A percentile compares a stretch with the other conserved stretches of the same genome.
These are phyloP conservation scores for Opisthocomus hoazin DNA, from an alignment of 2,113 vertebrate genomes.

Conservation along the genomic window DNA sequence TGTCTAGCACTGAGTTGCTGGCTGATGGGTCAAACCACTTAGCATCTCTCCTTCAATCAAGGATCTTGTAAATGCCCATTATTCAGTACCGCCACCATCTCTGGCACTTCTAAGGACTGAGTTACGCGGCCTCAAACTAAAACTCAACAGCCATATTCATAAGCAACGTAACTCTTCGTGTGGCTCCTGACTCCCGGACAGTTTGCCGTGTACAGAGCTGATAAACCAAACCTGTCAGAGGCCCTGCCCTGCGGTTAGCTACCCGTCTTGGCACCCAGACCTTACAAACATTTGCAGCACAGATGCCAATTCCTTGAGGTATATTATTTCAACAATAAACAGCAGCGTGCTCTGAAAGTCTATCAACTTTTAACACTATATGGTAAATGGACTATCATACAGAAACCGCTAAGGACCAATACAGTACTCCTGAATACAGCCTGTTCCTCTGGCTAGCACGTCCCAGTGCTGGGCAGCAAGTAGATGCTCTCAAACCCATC, in stretches of 20 bases:
- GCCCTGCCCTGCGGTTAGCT: background rate
- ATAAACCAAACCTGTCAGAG: background rate
- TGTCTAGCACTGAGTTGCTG: no score
- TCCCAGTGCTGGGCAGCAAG: background rate
- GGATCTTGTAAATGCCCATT: background rate
- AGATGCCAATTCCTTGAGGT: background rate
- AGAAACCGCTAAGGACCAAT: background rate
- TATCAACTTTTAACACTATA: background rate
- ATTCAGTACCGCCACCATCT: background rate
- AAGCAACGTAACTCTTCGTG: fast-evolving
- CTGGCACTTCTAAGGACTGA: background rate
- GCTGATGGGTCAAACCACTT: no score
- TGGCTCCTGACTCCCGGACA: background rate
- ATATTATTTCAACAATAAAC: background rate
- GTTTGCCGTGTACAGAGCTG: background rate
- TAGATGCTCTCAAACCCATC: background rate
- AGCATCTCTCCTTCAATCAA: background rate
- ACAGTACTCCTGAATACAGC: background rate
- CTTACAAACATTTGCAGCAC: background rate
- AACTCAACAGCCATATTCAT: background rate
- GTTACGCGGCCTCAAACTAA: background rate
- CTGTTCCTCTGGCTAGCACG: background rate
- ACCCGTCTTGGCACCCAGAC: background rate
- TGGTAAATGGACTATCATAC: background rate
- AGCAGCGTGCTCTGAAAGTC: background rate